These are phyloP conservation scores for Mormyrops attenuatus DNA, from an alignment of 2,797 vertebrate genomes.

Conservation along the genomic window DNA sequence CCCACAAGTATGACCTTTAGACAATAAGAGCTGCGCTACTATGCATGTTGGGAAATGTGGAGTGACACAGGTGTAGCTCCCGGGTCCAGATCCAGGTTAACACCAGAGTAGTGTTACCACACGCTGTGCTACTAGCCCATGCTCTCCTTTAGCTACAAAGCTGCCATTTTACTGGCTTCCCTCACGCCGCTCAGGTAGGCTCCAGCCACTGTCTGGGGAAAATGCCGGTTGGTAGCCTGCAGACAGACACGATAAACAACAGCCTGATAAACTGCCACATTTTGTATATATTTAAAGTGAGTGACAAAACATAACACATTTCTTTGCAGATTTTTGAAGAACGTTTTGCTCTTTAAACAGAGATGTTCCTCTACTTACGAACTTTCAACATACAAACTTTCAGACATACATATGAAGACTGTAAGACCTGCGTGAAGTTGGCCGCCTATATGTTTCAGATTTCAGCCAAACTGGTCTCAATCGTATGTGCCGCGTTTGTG, in stretches of 20 bases:
- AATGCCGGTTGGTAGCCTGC: constrained; percentile 94
- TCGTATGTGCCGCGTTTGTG: too few relatives aligned
- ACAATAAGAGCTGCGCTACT: background rate
- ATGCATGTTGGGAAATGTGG: background rate
- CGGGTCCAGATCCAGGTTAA: background rate
- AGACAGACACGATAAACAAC: background rate
- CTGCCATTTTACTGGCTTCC: constrained; percentile 96
- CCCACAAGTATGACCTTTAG: background rate
- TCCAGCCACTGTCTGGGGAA: constrained; percentile 94
- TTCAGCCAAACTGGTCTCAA: too few relatives aligned
- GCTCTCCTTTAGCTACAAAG: constrained; percentile 28
- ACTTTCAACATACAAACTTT: too few relatives aligned
- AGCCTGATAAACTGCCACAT: background rate
- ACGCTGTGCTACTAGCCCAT: background rate
- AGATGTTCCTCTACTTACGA: too few relatives aligned
- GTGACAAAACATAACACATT: background rate
- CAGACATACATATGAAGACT: too few relatives aligned
- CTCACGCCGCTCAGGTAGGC: constrained; percentile 93
- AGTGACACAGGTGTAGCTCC: background rate
- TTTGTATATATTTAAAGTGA: background rate
- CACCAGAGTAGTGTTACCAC: background rate
- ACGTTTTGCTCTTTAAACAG: background rate
- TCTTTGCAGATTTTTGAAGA: background rate
- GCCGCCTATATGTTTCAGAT: too few relatives aligned
- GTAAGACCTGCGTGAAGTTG: too few relatives aligned